These are phyloP conservation scores for Sarcophaga carnaria DNA, from an alignment of 2,888 invertebrate species.

Conservation along the genomic window DNA sequence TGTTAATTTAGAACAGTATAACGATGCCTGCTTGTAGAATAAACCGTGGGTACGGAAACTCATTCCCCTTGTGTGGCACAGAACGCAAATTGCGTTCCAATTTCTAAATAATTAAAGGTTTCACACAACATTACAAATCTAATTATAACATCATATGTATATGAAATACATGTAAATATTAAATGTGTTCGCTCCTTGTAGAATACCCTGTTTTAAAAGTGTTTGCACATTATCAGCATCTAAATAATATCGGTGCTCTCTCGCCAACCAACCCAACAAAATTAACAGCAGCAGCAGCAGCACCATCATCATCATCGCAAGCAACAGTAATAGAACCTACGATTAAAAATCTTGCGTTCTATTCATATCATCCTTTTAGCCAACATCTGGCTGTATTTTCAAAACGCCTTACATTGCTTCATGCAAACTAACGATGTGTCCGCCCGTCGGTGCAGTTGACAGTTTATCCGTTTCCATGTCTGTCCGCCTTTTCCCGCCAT, in stretches of 20 bases:
- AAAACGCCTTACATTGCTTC: slow-evolving; percentile 23
- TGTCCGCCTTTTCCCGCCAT: slow-evolving; percentile 65
- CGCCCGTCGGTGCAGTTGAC: slow-evolving; percentile 19
- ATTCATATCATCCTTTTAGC: slow-evolving; percentile 40
- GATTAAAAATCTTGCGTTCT: slow-evolving; percentile 34
- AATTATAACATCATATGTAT: too few relatives aligned
- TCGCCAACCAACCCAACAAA: slow-evolving; percentile 44
- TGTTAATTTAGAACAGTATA: too few relatives aligned
- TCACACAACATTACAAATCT: too few relatives aligned
- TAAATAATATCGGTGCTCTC: slow-evolving; percentile 34
- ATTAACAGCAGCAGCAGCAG: slow-evolving; percentile 33
- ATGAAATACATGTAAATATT: too few relatives aligned
- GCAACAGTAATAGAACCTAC: slow-evolving; percentile 33
- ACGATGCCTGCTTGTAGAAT: too few relatives aligned
- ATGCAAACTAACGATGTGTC: slow-evolving; percentile 14
- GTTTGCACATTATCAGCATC: slow-evolving; percentile 28
- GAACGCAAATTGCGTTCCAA: too few relatives aligned
- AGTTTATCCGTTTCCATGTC: slow-evolving; percentile 32
- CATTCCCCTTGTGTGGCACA: too few relatives aligned
- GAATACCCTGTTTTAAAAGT: background rate
- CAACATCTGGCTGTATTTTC: slow-evolving; percentile 47
- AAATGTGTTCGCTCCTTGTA: background rate
- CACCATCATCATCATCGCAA: background rate
- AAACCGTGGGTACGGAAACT: rapidly evolving
- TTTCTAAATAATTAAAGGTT: too few relatives aligned